Evolutionary conservation across 2,797 vertebrate species (phyloP).

Genomic region (Threskiornis aethiopicus): DNA sequence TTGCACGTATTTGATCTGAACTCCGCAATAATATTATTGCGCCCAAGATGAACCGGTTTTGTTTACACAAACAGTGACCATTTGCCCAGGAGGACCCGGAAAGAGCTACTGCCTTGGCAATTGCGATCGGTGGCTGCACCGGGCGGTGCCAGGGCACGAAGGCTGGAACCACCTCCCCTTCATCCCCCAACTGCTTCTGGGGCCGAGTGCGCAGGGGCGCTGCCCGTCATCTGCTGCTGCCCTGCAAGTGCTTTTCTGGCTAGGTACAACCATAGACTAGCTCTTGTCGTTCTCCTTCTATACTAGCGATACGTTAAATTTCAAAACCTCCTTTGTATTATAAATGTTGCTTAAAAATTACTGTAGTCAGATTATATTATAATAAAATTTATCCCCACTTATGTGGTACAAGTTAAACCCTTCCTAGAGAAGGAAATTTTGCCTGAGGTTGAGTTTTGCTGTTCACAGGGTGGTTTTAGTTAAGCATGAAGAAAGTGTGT

Average conservation of each 20-base stretch:
- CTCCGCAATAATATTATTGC: not conserved
- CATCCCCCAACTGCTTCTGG: not conserved
- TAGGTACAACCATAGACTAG: not conserved
- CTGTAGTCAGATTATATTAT: not conserved
- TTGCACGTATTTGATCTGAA: not conserved
- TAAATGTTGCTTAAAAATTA: not conserved
- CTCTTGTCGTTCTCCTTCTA: not conserved
- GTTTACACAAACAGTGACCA: not conserved
- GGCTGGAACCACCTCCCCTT: not conserved
- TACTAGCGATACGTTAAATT: not conserved
- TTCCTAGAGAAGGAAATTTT: not conserved
- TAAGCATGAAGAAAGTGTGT: not conserved
- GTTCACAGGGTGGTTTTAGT: not conserved
- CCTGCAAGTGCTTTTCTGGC: not conserved
- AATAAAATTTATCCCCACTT: not conserved
- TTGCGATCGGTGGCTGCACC: fast-evolving
- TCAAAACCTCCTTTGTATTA: not conserved
- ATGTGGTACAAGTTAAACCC: not conserved
- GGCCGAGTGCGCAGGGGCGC: fast-evolving
- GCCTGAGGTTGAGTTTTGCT: not conserved
- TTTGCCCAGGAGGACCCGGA: not conserved
- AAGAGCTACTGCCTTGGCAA: not conserved
- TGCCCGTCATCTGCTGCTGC: not conserved
- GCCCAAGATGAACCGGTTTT: not conserved
- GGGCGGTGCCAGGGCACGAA: fast-evolving